These are phyloP conservation scores for Aramus guarauna DNA, from an alignment of 2,113 vertebrate species.

Conservation along the genomic window DNA sequence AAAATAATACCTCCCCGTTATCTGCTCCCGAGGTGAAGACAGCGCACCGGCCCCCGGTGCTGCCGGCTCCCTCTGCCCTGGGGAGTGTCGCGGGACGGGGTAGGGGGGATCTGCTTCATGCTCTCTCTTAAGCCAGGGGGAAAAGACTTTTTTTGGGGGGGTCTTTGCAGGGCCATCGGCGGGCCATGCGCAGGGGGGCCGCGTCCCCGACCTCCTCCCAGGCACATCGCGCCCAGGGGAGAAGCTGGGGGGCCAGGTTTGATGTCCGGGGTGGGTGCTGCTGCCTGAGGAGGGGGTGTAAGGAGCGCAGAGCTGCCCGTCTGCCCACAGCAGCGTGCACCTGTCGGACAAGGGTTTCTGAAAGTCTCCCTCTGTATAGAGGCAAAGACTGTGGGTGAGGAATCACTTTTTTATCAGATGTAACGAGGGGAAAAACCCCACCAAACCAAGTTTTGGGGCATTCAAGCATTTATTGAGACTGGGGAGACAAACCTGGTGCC, in stretches of 20 bases:
- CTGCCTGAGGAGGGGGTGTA: neutral
- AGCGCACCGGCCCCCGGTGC: neutral
- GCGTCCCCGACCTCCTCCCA: accelerated
- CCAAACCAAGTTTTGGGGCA: neutral
- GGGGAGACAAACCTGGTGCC: accelerated
- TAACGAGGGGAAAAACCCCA: accelerated
- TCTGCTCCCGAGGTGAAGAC: neutral
- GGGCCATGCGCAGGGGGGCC: accelerated
- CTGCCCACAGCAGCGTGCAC: accelerated
- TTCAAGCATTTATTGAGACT: neutral
- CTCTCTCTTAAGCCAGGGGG: too few species aligned
- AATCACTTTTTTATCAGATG: neutral
- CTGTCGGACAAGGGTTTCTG: neutral
- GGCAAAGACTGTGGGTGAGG: neutral
- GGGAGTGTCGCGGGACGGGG: neutral
- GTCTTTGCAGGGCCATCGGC: accelerated
- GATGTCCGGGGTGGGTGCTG: neutral
- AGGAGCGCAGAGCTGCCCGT: neutral
- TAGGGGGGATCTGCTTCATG: neutral
- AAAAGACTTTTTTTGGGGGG: neutral
- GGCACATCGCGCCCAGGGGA: neutral
- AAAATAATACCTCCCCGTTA: neutral
- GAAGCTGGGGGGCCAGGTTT: neutral
- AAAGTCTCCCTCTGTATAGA: neutral
- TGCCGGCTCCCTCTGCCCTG: neutral